Conservation (phyloP, 2,888 invertebrate genomes). For the Erebia palarica region DNA sequence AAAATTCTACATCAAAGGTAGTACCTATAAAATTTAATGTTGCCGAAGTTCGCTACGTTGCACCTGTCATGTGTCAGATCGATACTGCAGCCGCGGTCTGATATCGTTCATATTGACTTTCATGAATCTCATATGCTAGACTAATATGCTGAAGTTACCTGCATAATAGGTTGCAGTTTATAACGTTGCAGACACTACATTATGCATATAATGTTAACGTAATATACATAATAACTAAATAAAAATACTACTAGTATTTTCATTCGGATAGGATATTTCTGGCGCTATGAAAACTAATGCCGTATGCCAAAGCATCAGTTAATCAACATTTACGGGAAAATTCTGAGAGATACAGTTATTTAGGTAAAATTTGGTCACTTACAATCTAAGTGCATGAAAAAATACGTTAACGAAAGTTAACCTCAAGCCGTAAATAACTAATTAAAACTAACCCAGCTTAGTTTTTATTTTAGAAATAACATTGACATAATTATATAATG, state of each 20-base stretch:
- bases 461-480: no score
- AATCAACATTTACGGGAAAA: no score
- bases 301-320: no score
- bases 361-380: no score
- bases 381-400: no score
- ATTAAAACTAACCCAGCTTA: no score
- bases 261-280: no score
- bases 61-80: conserved; percentile 20
- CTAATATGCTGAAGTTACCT: background rate
- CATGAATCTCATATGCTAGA: conserved; percentile 23
- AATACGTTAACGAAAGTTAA: no score
- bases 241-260: background rate
- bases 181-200: background rate
- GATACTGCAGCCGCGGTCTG: conserved; percentile 20
- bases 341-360: no score
- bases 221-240: background rate
- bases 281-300: no score
- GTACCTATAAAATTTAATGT: conserved; percentile 26
- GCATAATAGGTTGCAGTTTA: background rate
- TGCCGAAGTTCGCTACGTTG: conserved; percentile 5
- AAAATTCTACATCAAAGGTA: no score
- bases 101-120: conserved; percentile 27
- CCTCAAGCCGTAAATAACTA: no score
- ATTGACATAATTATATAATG: background rate
- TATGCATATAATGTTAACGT: background rate